Evolutionary conservation across 2,113 vertebrate genomes (phyloP).

Genomic region (Mesitornis unicolor): DNA sequence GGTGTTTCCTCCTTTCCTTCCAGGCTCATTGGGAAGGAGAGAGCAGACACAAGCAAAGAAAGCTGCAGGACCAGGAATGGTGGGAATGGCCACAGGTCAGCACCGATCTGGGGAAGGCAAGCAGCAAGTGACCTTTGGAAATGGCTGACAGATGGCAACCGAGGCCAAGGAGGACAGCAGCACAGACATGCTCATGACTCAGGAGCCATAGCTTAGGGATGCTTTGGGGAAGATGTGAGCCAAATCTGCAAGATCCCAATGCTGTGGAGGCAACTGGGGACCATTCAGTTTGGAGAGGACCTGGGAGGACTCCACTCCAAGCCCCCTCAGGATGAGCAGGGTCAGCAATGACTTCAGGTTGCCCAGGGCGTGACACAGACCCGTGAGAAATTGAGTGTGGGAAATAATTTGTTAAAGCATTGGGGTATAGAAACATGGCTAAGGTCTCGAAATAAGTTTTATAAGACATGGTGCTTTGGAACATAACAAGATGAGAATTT

Average conservation of each 20-base stretch:
- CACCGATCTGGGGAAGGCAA: background rate
- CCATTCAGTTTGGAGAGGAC: background rate
- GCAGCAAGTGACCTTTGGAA: background rate
- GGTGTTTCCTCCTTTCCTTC: background rate
- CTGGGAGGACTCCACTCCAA: background rate
- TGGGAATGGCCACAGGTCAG: accelerated
- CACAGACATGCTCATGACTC: background rate
- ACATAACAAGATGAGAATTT: too few species aligned
- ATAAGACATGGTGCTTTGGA: too few species aligned
- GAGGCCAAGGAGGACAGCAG: background rate
- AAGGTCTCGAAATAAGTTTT: too few species aligned
- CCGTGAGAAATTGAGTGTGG: too few species aligned
- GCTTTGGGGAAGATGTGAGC: background rate
- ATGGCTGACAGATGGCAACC: background rate
- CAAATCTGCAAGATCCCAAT: background rate
- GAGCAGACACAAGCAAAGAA: accelerated
- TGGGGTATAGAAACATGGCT: too few species aligned
- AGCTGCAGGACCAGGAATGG: background rate
- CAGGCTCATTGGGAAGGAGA: background rate
- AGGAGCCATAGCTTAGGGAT: background rate
- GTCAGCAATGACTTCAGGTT: accelerated
- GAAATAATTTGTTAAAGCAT: too few species aligned
- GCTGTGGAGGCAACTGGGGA: background rate
- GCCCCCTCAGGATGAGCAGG: background rate
- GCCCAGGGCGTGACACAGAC: background rate